A percentile compares a stretch with the other conserved stretches of the same genome.
Conservation (phyloP, 2,888 invertebrate genomes). For the Arrhopalites spinosus region DNA sequence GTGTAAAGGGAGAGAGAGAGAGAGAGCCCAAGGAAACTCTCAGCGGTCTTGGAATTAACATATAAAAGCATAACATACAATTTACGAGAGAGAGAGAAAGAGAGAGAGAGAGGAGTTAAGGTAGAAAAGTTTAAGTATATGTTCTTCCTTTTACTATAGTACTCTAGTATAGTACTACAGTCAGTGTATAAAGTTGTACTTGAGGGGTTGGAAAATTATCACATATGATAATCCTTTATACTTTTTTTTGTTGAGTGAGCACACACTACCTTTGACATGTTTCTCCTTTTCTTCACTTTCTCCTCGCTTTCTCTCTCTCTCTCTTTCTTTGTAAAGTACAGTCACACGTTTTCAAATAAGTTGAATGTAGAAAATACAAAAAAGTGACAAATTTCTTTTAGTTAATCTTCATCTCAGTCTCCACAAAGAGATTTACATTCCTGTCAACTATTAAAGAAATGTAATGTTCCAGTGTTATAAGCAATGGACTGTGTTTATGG, state of each 20-base stretch:
- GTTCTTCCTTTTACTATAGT: background rate
- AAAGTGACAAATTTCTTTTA: background rate
- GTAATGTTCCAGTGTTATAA: background rate
- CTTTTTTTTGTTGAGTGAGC: constrained; percentile 16
- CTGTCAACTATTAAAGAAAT: background rate
- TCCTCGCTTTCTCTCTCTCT: background rate
- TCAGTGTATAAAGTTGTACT: too few species aligned
- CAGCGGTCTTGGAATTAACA: constrained; percentile 21
- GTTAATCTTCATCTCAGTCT: constrained; percentile 4
- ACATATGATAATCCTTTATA: constrained; percentile 18
- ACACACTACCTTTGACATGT: constrained; percentile 31
- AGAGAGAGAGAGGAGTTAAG: background rate
- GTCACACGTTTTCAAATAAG: background rate
- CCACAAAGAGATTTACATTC: constrained; percentile 9
- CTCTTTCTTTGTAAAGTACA: background rate
- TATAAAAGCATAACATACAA: constrained; percentile 14
- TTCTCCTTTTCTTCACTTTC: background rate
- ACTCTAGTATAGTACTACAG: too few species aligned
- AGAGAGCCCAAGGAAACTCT: background rate
- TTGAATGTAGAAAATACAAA: constrained; percentile 7
- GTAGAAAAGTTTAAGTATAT: background rate
- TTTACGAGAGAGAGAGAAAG: background rate
- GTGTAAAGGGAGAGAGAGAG: background rate
- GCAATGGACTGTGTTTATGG: too few species aligned
- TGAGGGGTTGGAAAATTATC: constrained; percentile 8